Base-by-base conservation (phyloP, 2,797 vertebrate genomes). In the Melanotaenia trifasciata region DNA sequence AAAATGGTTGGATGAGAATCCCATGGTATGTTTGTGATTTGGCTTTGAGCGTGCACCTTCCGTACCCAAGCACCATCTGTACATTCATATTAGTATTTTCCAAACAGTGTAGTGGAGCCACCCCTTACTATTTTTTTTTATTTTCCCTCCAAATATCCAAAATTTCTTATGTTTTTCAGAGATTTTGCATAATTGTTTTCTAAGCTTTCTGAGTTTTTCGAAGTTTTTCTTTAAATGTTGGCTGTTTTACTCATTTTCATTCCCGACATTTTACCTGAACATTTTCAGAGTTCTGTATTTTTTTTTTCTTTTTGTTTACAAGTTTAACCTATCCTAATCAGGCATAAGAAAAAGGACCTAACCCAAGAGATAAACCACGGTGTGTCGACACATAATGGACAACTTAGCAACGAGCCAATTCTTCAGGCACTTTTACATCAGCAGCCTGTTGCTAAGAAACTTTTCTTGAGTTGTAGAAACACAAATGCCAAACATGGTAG, bases 1-100 rank as follows among this genome's bases (percentile, higher is more conserved):
- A 70, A 64, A 64, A 81, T 45, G 57, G 59, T 35, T 69, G 56
- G 58, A 81, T 80, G 77, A 62, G 73, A 86, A 67, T 24, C 16
- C 2, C n/a, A 16, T 35, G 20, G 51, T 58, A 20, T 58, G 50
- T 26, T 57, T 69, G 5, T 40, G 53, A 51, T 26, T 35, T 33
- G 14, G 67, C 57, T 63, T 30, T 47, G 28, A 57, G 20, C 30
- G 14, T 65, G n/a, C 40, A 64, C 54, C 58, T 14, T 64, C 47
- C 10, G 24, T 57, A 47, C 58, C 59, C 35, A 58, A 51, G 30
- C 60, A 71, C 38, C 67, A 76, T 64, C 30, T 79, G 68, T 54
- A 43, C 56, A 67, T 72, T 79, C 59, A 54, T 64, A 57, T 81
- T 79, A 71, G 36, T 69, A 62, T 78, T 69, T 67, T 73, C 64